Percentiles rank a stretch among this genome's conserved stretches.
phyloP scores from a whole-genome alignment of 64 coral and sea anemone genomes.

The Montipora efflorescens region DNA sequence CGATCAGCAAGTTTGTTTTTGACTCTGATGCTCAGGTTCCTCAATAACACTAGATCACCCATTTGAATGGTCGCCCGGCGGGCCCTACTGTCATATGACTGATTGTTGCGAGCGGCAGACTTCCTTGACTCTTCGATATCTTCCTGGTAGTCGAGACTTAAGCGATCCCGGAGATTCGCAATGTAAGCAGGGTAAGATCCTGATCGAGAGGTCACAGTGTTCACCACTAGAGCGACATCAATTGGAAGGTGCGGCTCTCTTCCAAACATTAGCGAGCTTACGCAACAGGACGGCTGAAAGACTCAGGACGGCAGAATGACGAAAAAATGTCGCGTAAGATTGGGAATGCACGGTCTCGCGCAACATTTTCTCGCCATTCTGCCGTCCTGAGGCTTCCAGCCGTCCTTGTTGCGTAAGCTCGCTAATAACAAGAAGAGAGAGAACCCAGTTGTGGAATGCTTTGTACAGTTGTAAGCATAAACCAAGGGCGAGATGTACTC shows the following conservation, averaged over 20 bases:
- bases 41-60: constrained; percentile 32
- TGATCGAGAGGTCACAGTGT: neutral
- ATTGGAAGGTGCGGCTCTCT: constrained; percentile 34
- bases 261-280: constrained; percentile 67
- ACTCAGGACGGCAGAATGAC: too few species aligned
- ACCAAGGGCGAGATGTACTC: constrained; percentile 35
- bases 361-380: too few species aligned
- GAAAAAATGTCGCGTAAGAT: too few species aligned
- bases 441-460: constrained; percentile 42
- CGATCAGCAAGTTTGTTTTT: constrained; percentile 32
- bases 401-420: too few species aligned
- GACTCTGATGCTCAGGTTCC: constrained; percentile 18
- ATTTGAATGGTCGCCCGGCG: constrained; percentile 9
- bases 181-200: constrained; percentile 42
- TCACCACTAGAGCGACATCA: constrained; percentile 54
- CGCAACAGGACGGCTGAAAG: too few species aligned
- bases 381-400: too few species aligned
- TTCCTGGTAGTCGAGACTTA: constrained; percentile 27
- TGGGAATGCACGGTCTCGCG: too few species aligned
- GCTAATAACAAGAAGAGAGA: constrained; percentile 40
- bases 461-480: constrained; percentile 63
- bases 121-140: neutral
- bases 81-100: constrained; percentile 24
- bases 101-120: constrained; percentile 26
- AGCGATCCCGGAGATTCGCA: neutral